These are phyloP conservation scores for Halcyon badia DNA, from an alignment of 2,797 vertebrate genomes.

Conservation along the genomic window DNA sequence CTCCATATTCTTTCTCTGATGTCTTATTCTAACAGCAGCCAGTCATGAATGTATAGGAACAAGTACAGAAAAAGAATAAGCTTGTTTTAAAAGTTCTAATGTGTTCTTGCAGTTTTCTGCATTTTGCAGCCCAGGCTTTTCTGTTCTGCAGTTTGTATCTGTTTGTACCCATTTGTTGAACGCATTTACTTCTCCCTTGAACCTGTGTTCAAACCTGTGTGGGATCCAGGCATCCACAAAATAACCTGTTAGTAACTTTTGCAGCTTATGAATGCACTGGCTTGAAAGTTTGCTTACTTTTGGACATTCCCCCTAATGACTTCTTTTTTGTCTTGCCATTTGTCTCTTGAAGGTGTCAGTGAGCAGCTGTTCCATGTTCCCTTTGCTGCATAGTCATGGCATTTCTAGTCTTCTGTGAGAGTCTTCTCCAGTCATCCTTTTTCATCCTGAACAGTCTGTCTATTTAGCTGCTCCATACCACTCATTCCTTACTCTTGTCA, in stretches of 20 bases:
- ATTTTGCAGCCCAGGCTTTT: neutral
- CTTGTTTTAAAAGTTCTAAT: neutral
- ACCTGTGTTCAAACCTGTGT: neutral
- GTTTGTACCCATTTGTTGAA: neutral
- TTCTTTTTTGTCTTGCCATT: neutral
- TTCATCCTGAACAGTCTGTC: neutral
- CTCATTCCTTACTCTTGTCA: neutral
- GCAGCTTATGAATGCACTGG: neutral
- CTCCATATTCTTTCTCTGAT: neutral
- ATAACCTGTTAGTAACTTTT: neutral
- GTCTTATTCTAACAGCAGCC: neutral
- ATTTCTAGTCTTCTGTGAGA: neutral
- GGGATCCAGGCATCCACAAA: neutral
- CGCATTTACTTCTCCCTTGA: neutral
- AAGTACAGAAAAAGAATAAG: neutral
- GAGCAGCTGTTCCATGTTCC: neutral
- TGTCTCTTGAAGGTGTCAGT: neutral
- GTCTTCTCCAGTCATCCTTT: neutral
- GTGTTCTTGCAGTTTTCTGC: neutral
- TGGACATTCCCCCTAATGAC: neutral
- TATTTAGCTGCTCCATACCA: neutral
- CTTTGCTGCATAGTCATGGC: neutral
- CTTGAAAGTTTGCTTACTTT: neutral
- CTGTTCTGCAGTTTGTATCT: neutral
- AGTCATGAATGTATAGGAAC: neutral